Percentiles rank a stretch among this genome's conserved stretches.
Evolutionary conservation across 2,113 vertebrate species (phyloP).

Genomic region (Micronycteris hirsuta): DNA sequence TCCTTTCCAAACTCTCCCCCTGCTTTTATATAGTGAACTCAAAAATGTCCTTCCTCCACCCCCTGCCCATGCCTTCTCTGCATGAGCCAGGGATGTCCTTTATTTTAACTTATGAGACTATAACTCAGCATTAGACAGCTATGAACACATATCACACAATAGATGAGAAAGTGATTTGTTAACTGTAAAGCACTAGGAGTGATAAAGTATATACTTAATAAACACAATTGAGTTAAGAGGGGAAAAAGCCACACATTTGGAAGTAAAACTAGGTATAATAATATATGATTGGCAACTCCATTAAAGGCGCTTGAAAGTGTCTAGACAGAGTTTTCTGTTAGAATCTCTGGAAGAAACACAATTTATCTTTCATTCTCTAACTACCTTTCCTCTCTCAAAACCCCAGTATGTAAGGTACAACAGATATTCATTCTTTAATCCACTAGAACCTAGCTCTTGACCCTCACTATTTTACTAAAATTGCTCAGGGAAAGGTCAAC

Average conservation of each 20-base stretch:
- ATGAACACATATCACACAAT: not conserved
- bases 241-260: not conserved
- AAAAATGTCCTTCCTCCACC: not conserved
- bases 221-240: not conserved
- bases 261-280: slow-evolving; percentile 16
- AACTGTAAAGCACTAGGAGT: not conserved
- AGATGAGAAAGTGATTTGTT: not conserved
- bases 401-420: not conserved
- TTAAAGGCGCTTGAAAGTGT: not conserved
- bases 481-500: not conserved
- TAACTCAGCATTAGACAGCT: not conserved
- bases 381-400: not conserved
- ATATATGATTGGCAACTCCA: not conserved
- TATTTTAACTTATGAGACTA: not conserved
- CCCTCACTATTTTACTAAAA: not conserved
- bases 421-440: slow-evolving; percentile 3
- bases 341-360: not conserved
- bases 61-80: not conserved
- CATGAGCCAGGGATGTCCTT: not conserved
- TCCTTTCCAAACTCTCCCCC: not conserved
- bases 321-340: not conserved
- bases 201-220: not conserved
- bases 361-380: slow-evolving; percentile 4
- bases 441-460: not conserved
- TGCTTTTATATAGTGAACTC: not conserved